Conservation (phyloP, 1,140 invertebrate genomes). For the Holotrichia oblita region DNA sequence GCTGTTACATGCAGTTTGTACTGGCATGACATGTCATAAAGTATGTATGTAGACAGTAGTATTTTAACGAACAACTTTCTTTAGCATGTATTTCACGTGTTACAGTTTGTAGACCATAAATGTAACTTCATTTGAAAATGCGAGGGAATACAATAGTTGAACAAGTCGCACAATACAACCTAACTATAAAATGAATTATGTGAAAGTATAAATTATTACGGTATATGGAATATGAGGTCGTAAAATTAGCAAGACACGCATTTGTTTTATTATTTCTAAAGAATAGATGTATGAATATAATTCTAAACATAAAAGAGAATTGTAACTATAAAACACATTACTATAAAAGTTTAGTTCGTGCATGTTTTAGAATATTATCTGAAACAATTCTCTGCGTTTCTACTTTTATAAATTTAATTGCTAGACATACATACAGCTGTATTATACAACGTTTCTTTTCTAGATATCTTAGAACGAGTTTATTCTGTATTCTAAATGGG, state of each 20-base stretch:
- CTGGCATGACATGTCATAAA: neutral
- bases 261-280: too few relatives aligned
- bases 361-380: neutral
- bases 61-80: neutral
- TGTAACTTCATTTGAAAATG: neutral
- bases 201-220: slow-evolving; percentile 8
- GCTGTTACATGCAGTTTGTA: neutral
- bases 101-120: neutral
- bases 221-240: neutral
- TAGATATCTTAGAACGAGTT: neutral
- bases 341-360: neutral
- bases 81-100: neutral
- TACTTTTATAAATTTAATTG: slow-evolving; percentile 3
- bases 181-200: neutral
- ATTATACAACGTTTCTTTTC: neutral
- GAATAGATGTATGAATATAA: neutral
- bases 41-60: too few relatives aligned
- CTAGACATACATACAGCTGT: neutral
- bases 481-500: neutral
- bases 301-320: neutral
- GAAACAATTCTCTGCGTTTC: neutral
- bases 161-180: neutral
- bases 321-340: neutral
- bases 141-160: neutral
- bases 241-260: slow-evolving; percentile 1